A percentile compares a stretch with the other conserved stretches of the same genome.
These are phyloP conservation scores for Erythrocercus mccallii DNA, from an alignment of 2,113 vertebrate species.

Conservation along the genomic window DNA sequence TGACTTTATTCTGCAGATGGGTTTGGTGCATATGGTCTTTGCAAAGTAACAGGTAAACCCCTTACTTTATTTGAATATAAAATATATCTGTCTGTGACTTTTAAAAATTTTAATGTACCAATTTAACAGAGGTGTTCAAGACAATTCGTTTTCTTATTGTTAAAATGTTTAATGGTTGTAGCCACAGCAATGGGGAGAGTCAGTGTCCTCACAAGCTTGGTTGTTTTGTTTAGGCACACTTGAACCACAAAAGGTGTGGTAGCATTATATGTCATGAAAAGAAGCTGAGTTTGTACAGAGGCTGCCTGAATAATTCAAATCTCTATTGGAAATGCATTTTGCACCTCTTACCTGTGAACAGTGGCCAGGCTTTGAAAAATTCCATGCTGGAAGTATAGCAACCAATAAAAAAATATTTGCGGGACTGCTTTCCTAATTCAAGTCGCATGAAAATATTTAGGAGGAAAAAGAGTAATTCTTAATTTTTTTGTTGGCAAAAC, in stretches of 20 bases:
- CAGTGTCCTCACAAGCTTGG: background rate
- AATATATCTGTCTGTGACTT: background rate
- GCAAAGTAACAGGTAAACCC: background rate
- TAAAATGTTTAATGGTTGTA: background rate
- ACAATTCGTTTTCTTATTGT: background rate
- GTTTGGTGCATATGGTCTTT: background rate
- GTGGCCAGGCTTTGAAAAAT: background rate
- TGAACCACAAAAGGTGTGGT: background rate
- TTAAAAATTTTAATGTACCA: rapidly evolving
- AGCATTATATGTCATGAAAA: background rate
- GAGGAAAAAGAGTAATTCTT: background rate
- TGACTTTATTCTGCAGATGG: background rate
- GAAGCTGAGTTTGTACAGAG: background rate
- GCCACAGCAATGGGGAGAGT: background rate
- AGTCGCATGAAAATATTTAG: background rate
- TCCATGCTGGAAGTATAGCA: background rate
- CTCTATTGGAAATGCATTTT: background rate
- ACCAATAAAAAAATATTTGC: background rate
- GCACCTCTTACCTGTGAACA: background rate
- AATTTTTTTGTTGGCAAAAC: background rate
- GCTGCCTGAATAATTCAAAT: background rate
- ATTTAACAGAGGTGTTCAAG: background rate
- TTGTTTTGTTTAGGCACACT: background rate
- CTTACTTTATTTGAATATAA: background rate
- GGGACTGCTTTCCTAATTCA: background rate